Evolutionary conservation across 1,140 invertebrate genomes (phyloP).

Genomic region (Scylla paramamosain): DNA sequence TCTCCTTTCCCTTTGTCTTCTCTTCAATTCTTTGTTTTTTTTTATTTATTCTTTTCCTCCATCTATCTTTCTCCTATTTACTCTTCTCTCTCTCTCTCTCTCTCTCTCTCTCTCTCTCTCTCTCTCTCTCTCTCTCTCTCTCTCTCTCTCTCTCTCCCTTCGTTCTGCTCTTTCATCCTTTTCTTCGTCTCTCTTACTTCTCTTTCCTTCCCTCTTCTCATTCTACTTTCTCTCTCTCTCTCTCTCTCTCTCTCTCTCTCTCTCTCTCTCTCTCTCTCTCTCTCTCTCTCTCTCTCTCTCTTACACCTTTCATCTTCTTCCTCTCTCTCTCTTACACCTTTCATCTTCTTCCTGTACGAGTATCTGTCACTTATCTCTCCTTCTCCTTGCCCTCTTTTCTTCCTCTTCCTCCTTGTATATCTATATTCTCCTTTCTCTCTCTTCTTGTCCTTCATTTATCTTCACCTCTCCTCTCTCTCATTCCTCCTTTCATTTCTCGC

Average conservation of each 20-base stretch:
- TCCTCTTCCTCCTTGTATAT: background rate
- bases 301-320: too few species aligned
- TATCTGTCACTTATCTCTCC: too few species aligned
- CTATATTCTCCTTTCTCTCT: background rate
- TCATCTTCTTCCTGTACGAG: too few species aligned
- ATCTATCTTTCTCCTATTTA: background rate
- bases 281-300: background rate
- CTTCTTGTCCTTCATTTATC: background rate
- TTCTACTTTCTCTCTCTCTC: background rate
- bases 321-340: too few species aligned
- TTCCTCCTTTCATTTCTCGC: too few species aligned
- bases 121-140: background rate
- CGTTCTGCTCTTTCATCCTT: background rate
- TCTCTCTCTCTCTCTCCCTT: background rate
- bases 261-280: background rate
- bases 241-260: background rate
- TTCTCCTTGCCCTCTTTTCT: background rate
- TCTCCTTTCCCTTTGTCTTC: background rate
- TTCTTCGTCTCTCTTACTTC: background rate
- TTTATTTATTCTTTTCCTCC: background rate
- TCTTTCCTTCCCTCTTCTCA: background rate
- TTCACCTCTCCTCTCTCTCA: background rate
- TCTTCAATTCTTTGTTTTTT: background rate
- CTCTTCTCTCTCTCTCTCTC: background rate
- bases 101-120: background rate